Conservation (phyloP, 2,888 invertebrate genomes). For the Nomada fucata region DNA sequence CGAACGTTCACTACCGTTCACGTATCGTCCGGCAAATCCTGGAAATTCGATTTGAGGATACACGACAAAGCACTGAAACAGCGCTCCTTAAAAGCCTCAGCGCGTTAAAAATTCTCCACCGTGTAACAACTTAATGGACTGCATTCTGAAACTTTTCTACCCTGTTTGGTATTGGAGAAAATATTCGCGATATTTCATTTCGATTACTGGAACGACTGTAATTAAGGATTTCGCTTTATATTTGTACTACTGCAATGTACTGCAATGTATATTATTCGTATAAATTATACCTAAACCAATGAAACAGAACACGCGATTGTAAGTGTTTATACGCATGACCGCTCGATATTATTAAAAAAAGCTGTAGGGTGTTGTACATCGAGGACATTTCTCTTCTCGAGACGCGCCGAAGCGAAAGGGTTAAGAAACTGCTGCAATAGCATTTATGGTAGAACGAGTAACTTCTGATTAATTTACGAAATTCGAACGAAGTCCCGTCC, state of each 20-base stretch:
- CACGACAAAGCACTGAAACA: neutral
- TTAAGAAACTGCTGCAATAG: too few species aligned
- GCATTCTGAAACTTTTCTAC: neutral
- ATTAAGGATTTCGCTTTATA: too few species aligned
- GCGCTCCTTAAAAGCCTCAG: neutral
- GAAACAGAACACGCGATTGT: neutral
- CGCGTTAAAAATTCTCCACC: neutral
- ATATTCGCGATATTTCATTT: neutral
- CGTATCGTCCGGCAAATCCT: slow-evolving; percentile 18
- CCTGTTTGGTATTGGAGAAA: neutral
- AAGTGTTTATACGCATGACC: neutral
- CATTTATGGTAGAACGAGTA: too few species aligned
- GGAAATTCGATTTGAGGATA: slow-evolving; percentile 29
- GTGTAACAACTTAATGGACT: neutral
- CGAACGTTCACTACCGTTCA: slow-evolving; percentile 7
- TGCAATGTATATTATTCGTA: too few species aligned
- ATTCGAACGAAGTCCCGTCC: too few species aligned
- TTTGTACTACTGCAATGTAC: too few species aligned
- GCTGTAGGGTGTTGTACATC: neutral
- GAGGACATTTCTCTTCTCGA: too few species aligned
- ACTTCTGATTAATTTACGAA: too few species aligned
- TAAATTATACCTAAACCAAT: too few species aligned
- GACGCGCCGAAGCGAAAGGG: too few species aligned
- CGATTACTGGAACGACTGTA: too few species aligned
- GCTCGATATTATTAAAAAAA: neutral